Percentiles rank a stretch among this genome's conserved stretches.
Evolutionary conservation across 2,797 vertebrate species (phyloP).

Genomic region (Parambassis ranga): DNA sequence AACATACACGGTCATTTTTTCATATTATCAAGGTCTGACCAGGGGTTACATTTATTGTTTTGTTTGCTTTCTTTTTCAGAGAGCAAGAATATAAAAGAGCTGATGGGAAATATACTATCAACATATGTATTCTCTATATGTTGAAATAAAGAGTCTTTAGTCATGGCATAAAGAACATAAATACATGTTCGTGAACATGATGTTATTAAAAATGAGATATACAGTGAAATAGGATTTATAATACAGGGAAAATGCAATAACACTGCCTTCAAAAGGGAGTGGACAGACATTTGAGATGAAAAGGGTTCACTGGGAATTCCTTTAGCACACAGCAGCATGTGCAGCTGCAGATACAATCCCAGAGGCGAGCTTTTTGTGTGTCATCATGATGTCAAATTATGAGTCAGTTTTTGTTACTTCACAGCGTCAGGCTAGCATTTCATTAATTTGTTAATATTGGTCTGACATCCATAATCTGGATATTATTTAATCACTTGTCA

Average conservation of each 20-base stretch:
- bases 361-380: neutral
- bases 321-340: slow-evolving; percentile 3
- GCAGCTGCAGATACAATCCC: slow-evolving; percentile 25
- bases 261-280: neutral
- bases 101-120: neutral
- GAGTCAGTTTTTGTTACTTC: neutral
- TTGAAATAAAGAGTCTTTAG: neutral
- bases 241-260: neutral
- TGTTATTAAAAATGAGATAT: too few species aligned
- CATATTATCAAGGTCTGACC: too few species aligned
- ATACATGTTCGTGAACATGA: too few species aligned
- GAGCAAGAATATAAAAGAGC: neutral
- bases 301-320: slow-evolving; percentile 24
- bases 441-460: slow-evolving; percentile 17
- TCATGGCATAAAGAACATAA: too few species aligned
- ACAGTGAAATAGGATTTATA: neutral
- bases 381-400: slow-evolving; percentile 1
- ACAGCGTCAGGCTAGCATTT: slow-evolving; percentile 6
- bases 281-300: neutral
- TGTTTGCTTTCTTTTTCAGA: too few species aligned
- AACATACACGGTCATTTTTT: neutral
- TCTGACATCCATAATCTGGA: slow-evolving; percentile 9
- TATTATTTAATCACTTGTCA: slow-evolving; percentile 25
- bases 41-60: too few species aligned
- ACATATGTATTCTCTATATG: neutral